phyloP scores from a whole-genome alignment of 2,113 vertebrate species.

The Podocnemis expansa region DNA sequence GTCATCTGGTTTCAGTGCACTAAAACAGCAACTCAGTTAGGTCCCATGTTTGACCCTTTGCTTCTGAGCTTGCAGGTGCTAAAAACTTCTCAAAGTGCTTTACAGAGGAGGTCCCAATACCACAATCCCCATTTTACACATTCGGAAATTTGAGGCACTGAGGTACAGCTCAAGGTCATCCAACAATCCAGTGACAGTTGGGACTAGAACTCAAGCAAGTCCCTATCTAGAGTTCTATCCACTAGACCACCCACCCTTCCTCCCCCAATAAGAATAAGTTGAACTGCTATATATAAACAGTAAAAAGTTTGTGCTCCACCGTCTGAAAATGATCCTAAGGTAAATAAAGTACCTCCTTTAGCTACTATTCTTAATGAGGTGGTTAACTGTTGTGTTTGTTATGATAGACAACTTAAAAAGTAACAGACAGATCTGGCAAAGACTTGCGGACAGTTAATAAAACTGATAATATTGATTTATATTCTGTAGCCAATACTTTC shows the following conservation, averaged over 20 bases:
- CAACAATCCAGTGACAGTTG: not conserved
- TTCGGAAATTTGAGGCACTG: not conserved
- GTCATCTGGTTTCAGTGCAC: not conserved
- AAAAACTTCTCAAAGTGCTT: not conserved
- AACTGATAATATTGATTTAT: not conserved
- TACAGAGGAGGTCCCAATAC: not conserved
- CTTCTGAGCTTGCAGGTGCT: accelerated
- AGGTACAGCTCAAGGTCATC: not conserved
- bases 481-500: not conserved
- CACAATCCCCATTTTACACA: not conserved
- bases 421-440: not conserved
- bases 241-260: not conserved
- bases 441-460: not conserved
- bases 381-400: not conserved
- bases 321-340: not conserved
- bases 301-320: not conserved
- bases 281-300: not conserved
- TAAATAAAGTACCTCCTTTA: not conserved
- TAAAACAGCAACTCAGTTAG: not conserved
- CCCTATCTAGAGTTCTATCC: not conserved
- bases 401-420: not conserved
- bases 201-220: not conserved
- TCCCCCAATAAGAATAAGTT: not conserved
- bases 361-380: not conserved
- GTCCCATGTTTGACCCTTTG: not conserved